A percentile compares a stretch with the other conserved stretches of the same genome.
Conservation (phyloP, 2,888 invertebrate genomes). For the Lasioglossum oenotherae region DNA sequence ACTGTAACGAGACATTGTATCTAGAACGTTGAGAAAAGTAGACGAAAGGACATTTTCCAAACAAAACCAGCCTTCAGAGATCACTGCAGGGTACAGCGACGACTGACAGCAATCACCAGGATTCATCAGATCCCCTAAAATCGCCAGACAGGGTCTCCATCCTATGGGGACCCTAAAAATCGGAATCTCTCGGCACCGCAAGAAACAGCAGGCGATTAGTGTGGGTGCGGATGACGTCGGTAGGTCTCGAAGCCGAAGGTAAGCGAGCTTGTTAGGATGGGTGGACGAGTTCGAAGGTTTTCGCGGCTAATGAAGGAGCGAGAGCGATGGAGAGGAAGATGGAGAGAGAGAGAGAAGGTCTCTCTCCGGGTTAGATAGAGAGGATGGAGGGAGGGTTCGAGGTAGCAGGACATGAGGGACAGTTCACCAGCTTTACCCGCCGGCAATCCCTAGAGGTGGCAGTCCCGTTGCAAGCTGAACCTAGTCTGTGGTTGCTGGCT, state of each 20-base stretch:
- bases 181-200: not conserved
- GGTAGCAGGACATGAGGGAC: conserved; percentile 68
- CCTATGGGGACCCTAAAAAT: not conserved
- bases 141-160: not conserved
- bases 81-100: not conserved
- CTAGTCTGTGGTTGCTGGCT: conserved; percentile 79
- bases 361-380: conserved; percentile 11
- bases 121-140: not conserved
- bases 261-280: conserved; percentile 74
- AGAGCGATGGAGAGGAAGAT: not conserved
- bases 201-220: conserved; percentile 33
- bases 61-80: not conserved
- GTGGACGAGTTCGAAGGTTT: conserved; percentile 68
- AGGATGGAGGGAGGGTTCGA: conserved; percentile 57
- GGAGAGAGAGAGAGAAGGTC: not conserved
- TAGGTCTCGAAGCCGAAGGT: conserved; percentile 63
- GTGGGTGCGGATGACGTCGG: conserved; percentile 40
- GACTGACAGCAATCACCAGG: not conserved
- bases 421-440: conserved; percentile 67
- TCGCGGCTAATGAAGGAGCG: conserved; percentile 47
- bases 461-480: conserved; percentile 75
- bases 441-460: conserved; percentile 74
- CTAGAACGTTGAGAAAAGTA: not conserved
- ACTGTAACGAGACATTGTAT: not conserved
- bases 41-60: not conserved